Evolutionary conservation across 2,888 invertebrate genomes (phyloP).

Genomic region (Drosophila macrospina): DNA sequence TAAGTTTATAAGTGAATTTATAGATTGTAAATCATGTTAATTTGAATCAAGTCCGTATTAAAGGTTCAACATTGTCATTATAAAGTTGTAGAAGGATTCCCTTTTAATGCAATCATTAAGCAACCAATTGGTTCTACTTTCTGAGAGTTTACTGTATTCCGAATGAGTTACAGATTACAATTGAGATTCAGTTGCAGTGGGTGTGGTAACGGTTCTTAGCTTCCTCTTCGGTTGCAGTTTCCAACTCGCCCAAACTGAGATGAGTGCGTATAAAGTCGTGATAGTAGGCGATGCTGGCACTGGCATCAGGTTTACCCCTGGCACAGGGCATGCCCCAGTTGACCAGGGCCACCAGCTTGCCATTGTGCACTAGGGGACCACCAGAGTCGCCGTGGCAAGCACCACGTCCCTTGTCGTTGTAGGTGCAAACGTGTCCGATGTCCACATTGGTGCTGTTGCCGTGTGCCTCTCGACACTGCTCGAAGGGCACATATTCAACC

Average conservation of each 20-base stretch:
- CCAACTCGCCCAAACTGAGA: constrained; percentile 45
- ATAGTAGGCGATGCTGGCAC: constrained; percentile 83
- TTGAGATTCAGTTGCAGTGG: constrained; percentile 48
- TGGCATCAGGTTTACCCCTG: constrained; percentile 83
- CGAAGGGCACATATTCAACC: constrained; percentile 86
- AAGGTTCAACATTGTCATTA: constrained; percentile 40
- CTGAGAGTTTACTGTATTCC: background rate
- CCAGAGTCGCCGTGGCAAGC: constrained; percentile 84
- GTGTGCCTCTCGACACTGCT: constrained; percentile 87
- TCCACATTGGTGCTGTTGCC: constrained; percentile 86
- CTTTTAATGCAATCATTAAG: too few species aligned
- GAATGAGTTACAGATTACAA: background rate
- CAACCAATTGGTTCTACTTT: too few species aligned
- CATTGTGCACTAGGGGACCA: constrained; percentile 82
- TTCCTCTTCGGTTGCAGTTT: background rate
- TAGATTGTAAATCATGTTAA: constrained; percentile 44
- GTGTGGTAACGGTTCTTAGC: constrained; percentile 21
- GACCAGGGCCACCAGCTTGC: constrained; percentile 81
- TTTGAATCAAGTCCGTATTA: constrained; percentile 54
- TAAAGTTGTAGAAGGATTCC: too few species aligned
- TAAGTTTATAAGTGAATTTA: constrained; percentile 57
- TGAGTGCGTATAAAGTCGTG: constrained; percentile 83
- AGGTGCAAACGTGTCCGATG: constrained; percentile 87
- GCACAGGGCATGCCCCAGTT: constrained; percentile 85
- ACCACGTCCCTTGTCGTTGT: constrained; percentile 87